Base-by-base conservation (phyloP, 2,797 vertebrate species). In the Otus scops region DNA sequence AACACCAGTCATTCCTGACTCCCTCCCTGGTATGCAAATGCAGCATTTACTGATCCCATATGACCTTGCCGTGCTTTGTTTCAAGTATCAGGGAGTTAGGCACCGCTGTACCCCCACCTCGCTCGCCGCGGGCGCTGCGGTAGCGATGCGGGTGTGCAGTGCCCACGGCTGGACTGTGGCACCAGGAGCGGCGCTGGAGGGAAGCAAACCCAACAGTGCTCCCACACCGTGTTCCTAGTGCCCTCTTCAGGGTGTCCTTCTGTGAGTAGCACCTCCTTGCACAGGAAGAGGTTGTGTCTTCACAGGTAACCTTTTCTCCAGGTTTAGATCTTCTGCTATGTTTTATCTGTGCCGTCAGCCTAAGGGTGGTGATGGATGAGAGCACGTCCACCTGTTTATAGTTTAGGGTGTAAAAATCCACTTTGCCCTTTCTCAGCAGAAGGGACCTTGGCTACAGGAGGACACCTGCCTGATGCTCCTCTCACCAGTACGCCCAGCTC, bases 161-260 rank as follows among this genome's bases (percentile, higher is more conserved):
- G 24, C 56, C 43, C 6, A 1, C 3, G 3, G 30, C 53, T 30
- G 56, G 26, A 39, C 24, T 36, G 41, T 5, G 5, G 45, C 2
- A 1, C 34, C 0, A 0, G 30, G 8, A 61, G 71, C 38, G 36
- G 56, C 0, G 0, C 39, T 0, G 0, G n/a, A 67, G 41, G 26
- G 50, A 43, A 71, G 23, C 22, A 21, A 78, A 77, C 8, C 41
- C 38, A 15, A 15, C 47, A 45, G 38, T 1, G 1, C 32, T 86
- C 11, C 76, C 34, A 9, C 2, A 2, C 7, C 27, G 88, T 92
- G 45, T 48, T 89, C 64, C 59, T 57, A 5, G 38, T 74, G 53
- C 26, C 64, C 23, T 91, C 53, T 82, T 80, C 47, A 73, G 77
- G 24, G 34, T 89, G 36, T 11, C 18, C 6, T 69, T 38, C 43